phyloP scores from a whole-genome alignment of 2,113 vertebrate species.

The Chaetops frenatus region DNA sequence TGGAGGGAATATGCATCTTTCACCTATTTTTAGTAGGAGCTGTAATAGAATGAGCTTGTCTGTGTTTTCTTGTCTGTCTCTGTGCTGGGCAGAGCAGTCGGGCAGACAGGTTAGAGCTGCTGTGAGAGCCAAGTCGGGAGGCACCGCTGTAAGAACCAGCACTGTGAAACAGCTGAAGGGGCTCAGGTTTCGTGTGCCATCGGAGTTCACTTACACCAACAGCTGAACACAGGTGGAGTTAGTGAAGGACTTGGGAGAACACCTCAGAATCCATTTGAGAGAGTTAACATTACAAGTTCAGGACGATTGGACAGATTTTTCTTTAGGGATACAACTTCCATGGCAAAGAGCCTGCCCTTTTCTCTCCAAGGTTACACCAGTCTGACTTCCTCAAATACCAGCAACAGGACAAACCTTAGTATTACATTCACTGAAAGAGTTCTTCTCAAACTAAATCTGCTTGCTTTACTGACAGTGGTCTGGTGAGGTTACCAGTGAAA shows the following conservation, averaged over 20 bases:
- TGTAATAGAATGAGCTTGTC: not conserved
- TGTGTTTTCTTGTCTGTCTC: rapidly evolving
- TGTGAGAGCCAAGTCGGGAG: rapidly evolving
- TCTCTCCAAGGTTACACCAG: not conserved
- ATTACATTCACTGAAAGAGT: not conserved
- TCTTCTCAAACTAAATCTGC: not conserved
- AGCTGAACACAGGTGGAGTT: not conserved
- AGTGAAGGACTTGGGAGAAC: not conserved
- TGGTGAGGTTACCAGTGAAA: not conserved
- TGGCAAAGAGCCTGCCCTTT: not conserved
- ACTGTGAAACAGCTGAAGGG: not conserved
- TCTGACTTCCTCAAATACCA: not conserved
- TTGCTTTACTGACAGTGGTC: not conserved
- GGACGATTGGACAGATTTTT: not conserved
- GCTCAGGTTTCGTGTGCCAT: not conserved
- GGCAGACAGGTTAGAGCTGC: not conserved
- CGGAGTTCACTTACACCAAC: not conserved
- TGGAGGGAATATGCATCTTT: not conserved
- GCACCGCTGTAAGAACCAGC: not conserved
- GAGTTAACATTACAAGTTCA: not conserved
- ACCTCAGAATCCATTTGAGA: not conserved
- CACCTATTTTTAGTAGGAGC: not conserved
- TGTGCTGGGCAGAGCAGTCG: not conserved
- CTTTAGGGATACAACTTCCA: not conserved
- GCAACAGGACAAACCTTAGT: not conserved